Conservation (phyloP, 2,113 vertebrate genomes). For the Apteryx owenii region DNA sequence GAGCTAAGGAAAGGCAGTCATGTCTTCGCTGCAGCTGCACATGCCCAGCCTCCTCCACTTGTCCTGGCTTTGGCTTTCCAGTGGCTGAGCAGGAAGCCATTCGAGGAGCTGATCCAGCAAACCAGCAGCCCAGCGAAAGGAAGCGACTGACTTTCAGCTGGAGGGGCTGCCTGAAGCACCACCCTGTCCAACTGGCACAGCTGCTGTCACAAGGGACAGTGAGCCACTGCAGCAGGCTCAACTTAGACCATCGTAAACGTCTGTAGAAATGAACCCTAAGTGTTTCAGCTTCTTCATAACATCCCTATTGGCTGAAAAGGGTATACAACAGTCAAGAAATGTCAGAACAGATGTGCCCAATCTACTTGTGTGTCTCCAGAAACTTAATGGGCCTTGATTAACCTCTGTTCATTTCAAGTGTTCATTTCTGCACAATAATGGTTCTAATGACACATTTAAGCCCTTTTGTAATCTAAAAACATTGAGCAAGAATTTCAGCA, state of each 20-base stretch:
- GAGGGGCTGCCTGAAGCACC: neutral
- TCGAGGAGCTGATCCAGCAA: neutral
- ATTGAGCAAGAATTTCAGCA: neutral
- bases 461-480: neutral
- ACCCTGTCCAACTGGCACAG: neutral
- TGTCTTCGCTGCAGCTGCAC: neutral
- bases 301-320: neutral
- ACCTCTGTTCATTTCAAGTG: neutral
- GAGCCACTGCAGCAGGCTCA: neutral
- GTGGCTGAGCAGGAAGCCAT: neutral
- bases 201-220: neutral
- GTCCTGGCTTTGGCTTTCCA: neutral
- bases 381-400: neutral
- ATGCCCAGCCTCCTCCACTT: neutral
- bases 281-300: neutral
- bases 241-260: neutral
- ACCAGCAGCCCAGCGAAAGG: neutral
- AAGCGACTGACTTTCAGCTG: neutral
- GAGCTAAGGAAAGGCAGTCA: neutral
- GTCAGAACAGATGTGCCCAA: neutral
- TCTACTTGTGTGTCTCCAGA: neutral
- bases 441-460: neutral
- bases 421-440: neutral
- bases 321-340: neutral
- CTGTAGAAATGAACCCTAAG: neutral